Conservation (phyloP, 35 echinoderm and acorn worm genomes). For the Acanthaster planci region DNA sequence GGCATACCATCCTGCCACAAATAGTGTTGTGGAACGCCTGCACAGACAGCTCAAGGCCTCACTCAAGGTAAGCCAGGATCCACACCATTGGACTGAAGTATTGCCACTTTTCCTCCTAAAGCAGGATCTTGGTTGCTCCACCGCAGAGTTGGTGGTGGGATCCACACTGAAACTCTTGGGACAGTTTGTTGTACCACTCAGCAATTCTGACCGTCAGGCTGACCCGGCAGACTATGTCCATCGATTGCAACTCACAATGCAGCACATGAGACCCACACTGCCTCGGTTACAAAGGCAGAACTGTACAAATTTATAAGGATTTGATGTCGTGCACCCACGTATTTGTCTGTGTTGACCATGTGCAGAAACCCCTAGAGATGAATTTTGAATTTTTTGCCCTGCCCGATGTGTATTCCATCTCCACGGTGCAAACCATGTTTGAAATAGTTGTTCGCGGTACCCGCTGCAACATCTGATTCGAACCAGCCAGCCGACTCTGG, state of each 20-base stretch:
- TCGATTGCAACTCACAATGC: background rate
- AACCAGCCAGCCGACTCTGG: too few species aligned
- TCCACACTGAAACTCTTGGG: slow-evolving; percentile 10
- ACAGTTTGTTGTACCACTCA: slow-evolving; percentile 13
- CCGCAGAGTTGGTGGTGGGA: slow-evolving; percentile 34
- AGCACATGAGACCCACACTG: background rate
- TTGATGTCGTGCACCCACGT: background rate
- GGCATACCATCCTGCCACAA: slow-evolving; percentile 47
- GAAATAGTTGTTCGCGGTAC: too few species aligned
- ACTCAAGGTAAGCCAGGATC: slow-evolving; percentile 18
- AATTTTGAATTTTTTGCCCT: too few species aligned
- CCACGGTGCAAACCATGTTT: too few species aligned
- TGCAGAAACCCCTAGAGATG: slow-evolving; percentile 57
- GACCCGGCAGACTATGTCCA: background rate
- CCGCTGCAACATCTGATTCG: too few species aligned
- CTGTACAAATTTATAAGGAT: background rate
- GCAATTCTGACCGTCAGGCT: background rate
- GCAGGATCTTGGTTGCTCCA: slow-evolving; percentile 15
- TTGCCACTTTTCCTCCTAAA: slow-evolving; percentile 34
- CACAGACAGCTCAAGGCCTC: slow-evolving; percentile 56
- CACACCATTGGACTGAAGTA: slow-evolving; percentile 24
- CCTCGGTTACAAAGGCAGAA: background rate
- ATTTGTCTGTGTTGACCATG: slow-evolving; percentile 24
- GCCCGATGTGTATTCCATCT: too few species aligned
- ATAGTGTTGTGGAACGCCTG: slow-evolving; percentile 44